These are phyloP conservation scores for Pseudorasbora parva DNA, from an alignment of 2,113 vertebrate genomes.

Conservation along the genomic window DNA sequence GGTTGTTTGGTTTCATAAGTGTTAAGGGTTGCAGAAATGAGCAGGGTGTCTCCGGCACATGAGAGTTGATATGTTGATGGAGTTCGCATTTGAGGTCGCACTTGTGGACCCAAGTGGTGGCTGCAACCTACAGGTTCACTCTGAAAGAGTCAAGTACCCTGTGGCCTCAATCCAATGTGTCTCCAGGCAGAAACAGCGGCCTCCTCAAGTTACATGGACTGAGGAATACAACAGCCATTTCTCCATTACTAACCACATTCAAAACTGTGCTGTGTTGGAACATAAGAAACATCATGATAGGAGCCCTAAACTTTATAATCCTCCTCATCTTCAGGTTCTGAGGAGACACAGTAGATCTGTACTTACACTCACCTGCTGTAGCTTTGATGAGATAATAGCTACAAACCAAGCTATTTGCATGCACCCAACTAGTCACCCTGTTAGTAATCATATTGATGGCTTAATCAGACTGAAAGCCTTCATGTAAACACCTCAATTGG, in stretches of 20 bases:
- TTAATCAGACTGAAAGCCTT: too few species aligned
- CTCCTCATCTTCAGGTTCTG: neutral
- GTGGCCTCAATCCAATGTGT: conserved; percentile 58
- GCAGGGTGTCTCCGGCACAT: conserved; percentile 57
- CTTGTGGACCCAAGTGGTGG: conserved; percentile 49
- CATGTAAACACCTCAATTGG: too few species aligned
- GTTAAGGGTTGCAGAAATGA: conserved; percentile 64
- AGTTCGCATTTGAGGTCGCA: conserved; percentile 57
- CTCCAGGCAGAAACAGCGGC: conserved; percentile 54
- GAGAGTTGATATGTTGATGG: conserved; percentile 72
- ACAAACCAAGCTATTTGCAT: neutral
- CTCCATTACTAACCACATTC: conserved; percentile 65
- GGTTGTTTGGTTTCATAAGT: conserved; percentile 56
- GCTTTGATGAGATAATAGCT: neutral
- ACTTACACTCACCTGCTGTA: conserved; percentile 37
- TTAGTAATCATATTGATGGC: too few species aligned
- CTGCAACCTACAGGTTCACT: conserved; percentile 48
- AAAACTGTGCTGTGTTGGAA: conserved; percentile 54
- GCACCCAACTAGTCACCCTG: neutral
- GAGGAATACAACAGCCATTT: conserved; percentile 65
- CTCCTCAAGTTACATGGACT: conserved; percentile 67
- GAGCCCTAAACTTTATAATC: neutral
- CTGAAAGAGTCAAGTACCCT: conserved; percentile 20
- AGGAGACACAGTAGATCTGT: conserved; percentile 10
- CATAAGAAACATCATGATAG: neutral